Conservation (phyloP, 2,113 vertebrate species). For the Seriola aureovittata region DNA sequence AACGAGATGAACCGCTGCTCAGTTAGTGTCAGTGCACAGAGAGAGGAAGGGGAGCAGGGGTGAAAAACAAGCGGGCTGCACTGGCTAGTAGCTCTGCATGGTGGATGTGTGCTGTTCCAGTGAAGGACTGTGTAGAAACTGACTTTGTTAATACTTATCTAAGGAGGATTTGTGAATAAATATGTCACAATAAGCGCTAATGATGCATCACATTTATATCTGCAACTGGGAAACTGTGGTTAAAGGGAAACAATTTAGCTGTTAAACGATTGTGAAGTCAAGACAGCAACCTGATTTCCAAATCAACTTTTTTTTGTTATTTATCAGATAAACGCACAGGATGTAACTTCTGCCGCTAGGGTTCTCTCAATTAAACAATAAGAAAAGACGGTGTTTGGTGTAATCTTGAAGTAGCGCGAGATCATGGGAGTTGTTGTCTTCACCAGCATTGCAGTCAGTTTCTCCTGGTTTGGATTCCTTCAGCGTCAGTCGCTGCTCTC, state of each 20-base stretch:
- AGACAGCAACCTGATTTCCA: too few relatives aligned
- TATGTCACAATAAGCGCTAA: neutral
- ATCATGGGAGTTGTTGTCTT: too few relatives aligned
- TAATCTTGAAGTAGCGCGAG: too few relatives aligned
- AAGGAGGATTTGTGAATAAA: neutral
- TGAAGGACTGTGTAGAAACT: neutral
- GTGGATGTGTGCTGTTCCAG: neutral
- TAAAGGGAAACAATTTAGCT: neutral
- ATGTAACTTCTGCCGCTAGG: too few relatives aligned
- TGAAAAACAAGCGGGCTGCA: neutral
- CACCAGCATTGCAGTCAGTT: too few relatives aligned
- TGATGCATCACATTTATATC: neutral
- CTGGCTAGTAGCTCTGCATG: neutral
- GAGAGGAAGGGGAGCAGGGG: neutral
- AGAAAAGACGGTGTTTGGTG: too few relatives aligned
- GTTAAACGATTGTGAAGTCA: neutral
- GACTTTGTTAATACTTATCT: neutral
- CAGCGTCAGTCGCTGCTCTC: too few relatives aligned
- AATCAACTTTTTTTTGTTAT: neutral
- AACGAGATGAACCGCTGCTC: conserved; percentile 41
- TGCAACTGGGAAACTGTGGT: neutral
- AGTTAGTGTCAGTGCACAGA: conserved; percentile 20
- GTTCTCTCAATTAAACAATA: too few relatives aligned
- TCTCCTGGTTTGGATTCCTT: too few relatives aligned
- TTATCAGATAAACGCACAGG: too few relatives aligned